Evolutionary conservation across 2,888 invertebrate species (phyloP), one percentile per base, ranked within the genome.

Genomic region (Mystacides longicornis): DNA sequence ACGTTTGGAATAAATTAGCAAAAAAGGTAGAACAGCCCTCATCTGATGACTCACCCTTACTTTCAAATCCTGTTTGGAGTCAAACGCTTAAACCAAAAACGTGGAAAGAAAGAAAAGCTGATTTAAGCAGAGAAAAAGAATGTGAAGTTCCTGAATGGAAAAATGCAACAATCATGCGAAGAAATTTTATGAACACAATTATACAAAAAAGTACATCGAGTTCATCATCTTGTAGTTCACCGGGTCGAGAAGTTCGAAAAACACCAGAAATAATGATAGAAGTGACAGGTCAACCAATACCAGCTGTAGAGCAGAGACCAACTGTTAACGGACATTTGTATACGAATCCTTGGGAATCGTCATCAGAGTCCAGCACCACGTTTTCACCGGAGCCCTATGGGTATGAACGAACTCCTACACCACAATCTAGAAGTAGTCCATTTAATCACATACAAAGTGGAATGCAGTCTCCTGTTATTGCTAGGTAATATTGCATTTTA

Each of bases 301-400:
- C 22, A 22, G 54, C 42, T 23, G 60, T 23, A 19, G 50, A 56
- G 14, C 22, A 51, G 11, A 54, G 57, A 2, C 18, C 48, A 2
- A 33, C 37, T 16, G 58, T 19, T 31, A 62, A 62, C 48, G 61
- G 61, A 2, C n/a, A n/a, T n/a, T n/a, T n/a, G n/a, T 62, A 62
- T 46, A 57, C 58, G n/a, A 55, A 61, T 47, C 62, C 81, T 50
- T 80, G 79, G 54, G 79, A 80, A 62, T 78, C 79, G 27, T 79
- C 79, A 22, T 75, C 75, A 2, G 74, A 75, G 55, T 81, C 80
- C 16, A 73, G 72, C 57, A 72, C 73, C 43, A 74, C 75, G 46
- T 74, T 62, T 37, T 62, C 62, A 23, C 62, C 60, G 14, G 58
- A 60, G 50, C 62, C 62, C 5, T 52, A 46, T 23, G 22, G 45